Evolutionary conservation across 2,113 vertebrate genomes (phyloP), one percentile per base, ranked within the genome.

Genomic region (Trematocara marginatum): DNA sequence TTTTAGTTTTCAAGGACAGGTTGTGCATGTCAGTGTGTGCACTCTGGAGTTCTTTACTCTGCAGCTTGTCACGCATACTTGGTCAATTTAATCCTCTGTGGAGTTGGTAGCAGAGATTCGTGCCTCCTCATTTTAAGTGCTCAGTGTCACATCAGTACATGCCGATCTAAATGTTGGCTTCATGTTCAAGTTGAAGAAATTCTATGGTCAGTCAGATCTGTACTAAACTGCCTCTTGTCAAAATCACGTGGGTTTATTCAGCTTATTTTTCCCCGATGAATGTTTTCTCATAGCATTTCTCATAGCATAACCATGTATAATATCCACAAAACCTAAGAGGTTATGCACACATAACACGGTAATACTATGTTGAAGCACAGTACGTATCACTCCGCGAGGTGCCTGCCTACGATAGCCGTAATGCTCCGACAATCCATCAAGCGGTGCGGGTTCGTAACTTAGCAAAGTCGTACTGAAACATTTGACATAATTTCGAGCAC

Each of bases 1-100:
- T 92, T 90, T 92, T 88, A 88, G 81, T 90, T 92, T 89, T 94
- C 89, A 93, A 92, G 91, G 93, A 92, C 90, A 88, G 85, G 79
- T 88, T 29, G 82, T 91, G 87, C 87, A 86, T 89, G 91, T 89
- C 82, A 59, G 88, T 69, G 89, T 86, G 64, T 69, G 85, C 89
- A 88, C 92, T 92, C 56, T 82, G 88, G 86, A 88, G 89, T 83
- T 91, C 88, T 90, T 88, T 84, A 82, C 90, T 91, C 87, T 88
- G 88, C 91, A 84, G 90, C 89, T 88, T 83, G 90, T 92, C 91
- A 92, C 88, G 86, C 93, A 87, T 82, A 86, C 90, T 92, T 76
- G 86, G 90, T 90, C 89, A 90, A 81, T 92, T 86, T 83, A 90
- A 89, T 90, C 83, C 93, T 94, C 89, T 7, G 71, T 87, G 92